Conservation (phyloP, 2,888 invertebrate genomes). For the Apotomis capreana region DNA sequence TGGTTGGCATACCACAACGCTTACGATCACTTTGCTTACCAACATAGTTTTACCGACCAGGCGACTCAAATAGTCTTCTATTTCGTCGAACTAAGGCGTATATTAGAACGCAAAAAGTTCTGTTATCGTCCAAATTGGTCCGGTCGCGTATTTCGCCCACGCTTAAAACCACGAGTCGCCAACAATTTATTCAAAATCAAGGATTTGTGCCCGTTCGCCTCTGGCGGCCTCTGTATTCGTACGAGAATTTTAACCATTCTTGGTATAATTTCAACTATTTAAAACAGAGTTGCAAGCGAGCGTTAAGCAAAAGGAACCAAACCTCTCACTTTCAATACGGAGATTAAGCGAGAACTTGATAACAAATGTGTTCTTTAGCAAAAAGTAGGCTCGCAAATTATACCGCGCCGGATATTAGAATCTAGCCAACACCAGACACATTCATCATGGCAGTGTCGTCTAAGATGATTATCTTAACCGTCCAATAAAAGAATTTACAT, state of each 20-base stretch:
- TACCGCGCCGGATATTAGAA: constrained; percentile 37
- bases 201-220: constrained; percentile 67
- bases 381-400: constrained; percentile 38
- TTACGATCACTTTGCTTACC: constrained; percentile 56
- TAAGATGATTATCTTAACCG: constrained; percentile 54
- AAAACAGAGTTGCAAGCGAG: constrained; percentile 28
- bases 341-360: constrained; percentile 30
- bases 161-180: constrained; percentile 63
- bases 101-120: constrained; percentile 57
- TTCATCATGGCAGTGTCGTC: constrained; percentile 35
- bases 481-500: constrained; percentile 60
- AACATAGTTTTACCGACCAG: constrained; percentile 53
- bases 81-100: constrained; percentile 59
- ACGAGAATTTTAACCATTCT: constrained; percentile 46
- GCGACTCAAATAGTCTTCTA: constrained; percentile 50
- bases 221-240: constrained; percentile 47
- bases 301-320: constrained; percentile 20
- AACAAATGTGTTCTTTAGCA: constrained; percentile 26
- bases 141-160: constrained; percentile 75
- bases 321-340: constrained; percentile 35
- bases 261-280: constrained; percentile 43
- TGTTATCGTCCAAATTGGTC: constrained; percentile 49
- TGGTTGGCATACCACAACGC: constrained; percentile 69
- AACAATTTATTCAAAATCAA: constrained; percentile 76
- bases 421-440: constrained; percentile 35